Percentiles rank a stretch among this genome's conserved stretches.
Evolutionary conservation across 2,888 invertebrate genomes (phyloP).

Genomic region (Mechanitis messenoides): DNA sequence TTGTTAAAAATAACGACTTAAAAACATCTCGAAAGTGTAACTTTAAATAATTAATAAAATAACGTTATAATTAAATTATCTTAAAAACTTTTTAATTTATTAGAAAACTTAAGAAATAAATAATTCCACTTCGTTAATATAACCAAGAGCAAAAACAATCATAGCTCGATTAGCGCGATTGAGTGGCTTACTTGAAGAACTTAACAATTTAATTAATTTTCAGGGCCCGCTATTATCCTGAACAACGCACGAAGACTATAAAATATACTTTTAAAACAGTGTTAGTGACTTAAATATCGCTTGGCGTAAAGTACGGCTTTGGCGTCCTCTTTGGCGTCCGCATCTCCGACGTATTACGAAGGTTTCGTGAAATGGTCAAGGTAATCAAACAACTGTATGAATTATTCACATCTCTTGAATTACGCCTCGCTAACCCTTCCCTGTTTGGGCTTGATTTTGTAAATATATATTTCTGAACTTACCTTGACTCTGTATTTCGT

Average conservation of each 20-base stretch:
- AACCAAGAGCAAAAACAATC: slow-evolving; percentile 3
- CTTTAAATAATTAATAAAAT: slow-evolving; percentile 4
- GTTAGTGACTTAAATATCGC: slow-evolving; percentile 53
- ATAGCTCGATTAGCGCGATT: slow-evolving; percentile 7
- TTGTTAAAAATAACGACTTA: too few species aligned
- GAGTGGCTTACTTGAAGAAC: slow-evolving; percentile 16
- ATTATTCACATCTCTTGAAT: slow-evolving; percentile 65
- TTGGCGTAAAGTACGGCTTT: slow-evolving; percentile 48
- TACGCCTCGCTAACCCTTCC: slow-evolving; percentile 67
- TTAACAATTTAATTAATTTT: slow-evolving; percentile 52
- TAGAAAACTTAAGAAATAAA: slow-evolving; percentile 4
- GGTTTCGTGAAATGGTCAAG: slow-evolving; percentile 72
- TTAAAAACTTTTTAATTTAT: slow-evolving; percentile 6
- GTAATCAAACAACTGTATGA: slow-evolving; percentile 65
- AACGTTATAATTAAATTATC: slow-evolving; percentile 16
- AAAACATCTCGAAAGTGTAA: background rate
- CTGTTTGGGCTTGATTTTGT: slow-evolving; percentile 67
- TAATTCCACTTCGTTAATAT: slow-evolving; percentile 7
- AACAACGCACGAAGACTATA: slow-evolving; percentile 61
- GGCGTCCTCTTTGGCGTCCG: slow-evolving; percentile 50
- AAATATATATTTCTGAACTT: slow-evolving; percentile 63
- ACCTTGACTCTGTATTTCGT: slow-evolving; percentile 41
- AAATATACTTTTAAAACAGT: slow-evolving; percentile 53
- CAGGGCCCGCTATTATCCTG: slow-evolving; percentile 69
- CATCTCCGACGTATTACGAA: slow-evolving; percentile 50